These are phyloP conservation scores for Amblyjoppa proteus DNA, from an alignment of 2,888 invertebrate species.

Conservation along the genomic window DNA sequence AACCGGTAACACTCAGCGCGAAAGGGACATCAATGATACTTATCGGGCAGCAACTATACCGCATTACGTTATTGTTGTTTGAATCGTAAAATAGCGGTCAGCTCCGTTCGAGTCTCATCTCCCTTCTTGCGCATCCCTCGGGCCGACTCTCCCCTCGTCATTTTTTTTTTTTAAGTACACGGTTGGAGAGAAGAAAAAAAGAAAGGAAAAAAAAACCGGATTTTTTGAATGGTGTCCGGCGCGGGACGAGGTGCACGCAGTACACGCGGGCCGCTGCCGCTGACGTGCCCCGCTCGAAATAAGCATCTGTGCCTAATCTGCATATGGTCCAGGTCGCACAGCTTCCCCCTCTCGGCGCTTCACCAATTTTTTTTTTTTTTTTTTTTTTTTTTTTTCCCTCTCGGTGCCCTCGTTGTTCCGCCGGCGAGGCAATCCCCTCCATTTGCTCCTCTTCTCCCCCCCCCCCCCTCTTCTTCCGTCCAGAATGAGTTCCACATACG, in stretches of 20 bases:
- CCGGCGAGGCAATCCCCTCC: slow-evolving; percentile 72
- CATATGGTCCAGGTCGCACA: slow-evolving; percentile 81
- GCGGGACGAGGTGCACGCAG: slow-evolving; percentile 25
- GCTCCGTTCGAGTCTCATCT: slow-evolving; percentile 42
- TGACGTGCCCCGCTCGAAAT: slow-evolving; percentile 65
- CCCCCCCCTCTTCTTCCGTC: slow-evolving; percentile 11
- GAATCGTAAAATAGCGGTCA: slow-evolving; percentile 62
- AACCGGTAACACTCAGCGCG: background rate
- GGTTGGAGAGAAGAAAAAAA: slow-evolving; percentile 73
- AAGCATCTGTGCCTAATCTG: slow-evolving; percentile 84
- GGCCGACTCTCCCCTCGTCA: slow-evolving; percentile 48
- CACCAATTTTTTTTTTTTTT: slow-evolving; percentile 60
- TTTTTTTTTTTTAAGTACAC: slow-evolving; percentile 65
- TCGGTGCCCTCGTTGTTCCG: slow-evolving; percentile 38
- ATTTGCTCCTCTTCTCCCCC: slow-evolving; percentile 68
- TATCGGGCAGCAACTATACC: slow-evolving; percentile 52
- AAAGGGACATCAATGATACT: slow-evolving; percentile 26
- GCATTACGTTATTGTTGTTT: slow-evolving; percentile 32
- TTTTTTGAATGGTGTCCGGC: slow-evolving; percentile 78
- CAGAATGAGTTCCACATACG: slow-evolving; percentile 11
- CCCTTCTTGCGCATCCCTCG: slow-evolving; percentile 21
- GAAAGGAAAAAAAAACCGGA: slow-evolving; percentile 79
- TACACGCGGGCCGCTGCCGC: slow-evolving; percentile 33
- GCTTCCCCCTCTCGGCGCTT: slow-evolving; percentile 40
- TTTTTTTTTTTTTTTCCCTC: slow-evolving; percentile 58